phyloP scores from a whole-genome alignment of 1,140 invertebrate genomes.

The Diuraphis noxia region DNA sequence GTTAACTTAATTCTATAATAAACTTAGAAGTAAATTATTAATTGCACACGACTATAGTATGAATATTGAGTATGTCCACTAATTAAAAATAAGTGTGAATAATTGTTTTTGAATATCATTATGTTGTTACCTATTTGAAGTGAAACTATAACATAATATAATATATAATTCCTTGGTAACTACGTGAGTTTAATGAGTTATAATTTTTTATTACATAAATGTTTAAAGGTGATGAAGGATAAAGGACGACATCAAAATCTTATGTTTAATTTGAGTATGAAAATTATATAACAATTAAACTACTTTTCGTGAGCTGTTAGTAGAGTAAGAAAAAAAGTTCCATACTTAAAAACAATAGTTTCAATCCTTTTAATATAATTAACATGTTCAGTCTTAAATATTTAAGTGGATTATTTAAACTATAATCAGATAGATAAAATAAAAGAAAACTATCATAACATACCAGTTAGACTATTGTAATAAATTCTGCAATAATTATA shows the following conservation, averaged over 20 bases:
- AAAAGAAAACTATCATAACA: background rate
- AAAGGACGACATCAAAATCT: background rate
- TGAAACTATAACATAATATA: background rate
- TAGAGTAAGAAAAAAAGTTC: background rate
- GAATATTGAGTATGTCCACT: background rate
- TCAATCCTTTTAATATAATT: background rate
- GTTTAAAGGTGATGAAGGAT: background rate
- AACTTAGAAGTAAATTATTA: background rate
- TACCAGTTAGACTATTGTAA: background rate
- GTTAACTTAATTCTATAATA: background rate
- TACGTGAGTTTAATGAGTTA: background rate
- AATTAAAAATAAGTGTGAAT: background rate
- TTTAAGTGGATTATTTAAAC: background rate
- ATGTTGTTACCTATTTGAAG: background rate
- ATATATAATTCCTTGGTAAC: background rate
- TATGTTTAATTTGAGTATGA: background rate
- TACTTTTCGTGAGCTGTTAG: background rate
- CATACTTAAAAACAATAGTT: background rate
- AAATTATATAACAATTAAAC: background rate
- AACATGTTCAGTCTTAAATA: background rate
- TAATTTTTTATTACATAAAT: background rate
- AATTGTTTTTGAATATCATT: background rate
- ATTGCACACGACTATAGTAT: background rate
- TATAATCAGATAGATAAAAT: background rate
- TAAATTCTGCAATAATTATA: background rate